These are phyloP conservation scores for Phyllotreta cruciferae DNA, from an alignment of 2,888 invertebrate genomes.

Conservation along the genomic window DNA sequence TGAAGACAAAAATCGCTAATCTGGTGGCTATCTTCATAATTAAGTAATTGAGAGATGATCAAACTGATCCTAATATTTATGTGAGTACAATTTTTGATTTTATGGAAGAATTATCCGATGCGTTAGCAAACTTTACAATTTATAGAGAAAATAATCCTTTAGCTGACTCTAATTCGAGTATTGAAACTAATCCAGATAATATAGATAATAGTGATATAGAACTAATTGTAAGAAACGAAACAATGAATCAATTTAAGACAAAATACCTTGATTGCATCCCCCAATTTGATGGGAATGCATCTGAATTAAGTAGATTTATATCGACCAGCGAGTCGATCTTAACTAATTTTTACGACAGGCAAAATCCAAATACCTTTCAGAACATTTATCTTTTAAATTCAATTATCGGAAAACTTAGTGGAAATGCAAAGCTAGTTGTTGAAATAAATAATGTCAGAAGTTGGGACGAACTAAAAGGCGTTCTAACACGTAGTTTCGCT, in stretches of 20 bases:
- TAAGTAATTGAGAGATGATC: too few relatives aligned
- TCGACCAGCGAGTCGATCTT: conserved; percentile 13
- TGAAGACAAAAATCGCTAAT: conserved; percentile 16
- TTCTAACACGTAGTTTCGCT: conserved; percentile 29
- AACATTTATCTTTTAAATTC: conserved; percentile 33
- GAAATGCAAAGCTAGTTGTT: conserved; percentile 25
- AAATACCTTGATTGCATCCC: conserved; percentile 27
- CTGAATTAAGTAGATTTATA: conserved; percentile 14
- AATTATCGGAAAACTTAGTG: conserved; percentile 24
- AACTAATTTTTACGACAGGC: conserved; percentile 20
- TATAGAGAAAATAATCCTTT: too few relatives aligned
- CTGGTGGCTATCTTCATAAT: too few relatives aligned
- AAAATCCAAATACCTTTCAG: conserved; percentile 29
- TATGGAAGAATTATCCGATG: too few relatives aligned
- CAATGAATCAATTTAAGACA: conserved; percentile 16
- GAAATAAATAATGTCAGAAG: conserved; percentile 27
- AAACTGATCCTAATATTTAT: too few relatives aligned
- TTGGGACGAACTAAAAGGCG: conserved; percentile 8
- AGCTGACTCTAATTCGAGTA: too few relatives aligned
- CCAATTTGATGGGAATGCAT: conserved; percentile 27
- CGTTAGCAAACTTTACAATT: too few relatives aligned
- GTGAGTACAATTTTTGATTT: too few relatives aligned
- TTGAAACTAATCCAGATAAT: too few relatives aligned
- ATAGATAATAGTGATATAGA: too few relatives aligned
- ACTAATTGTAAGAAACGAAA: not conserved